These are phyloP conservation scores for Saccopteryx leptura DNA, from an alignment of 2,113 vertebrate genomes.

Conservation along the genomic window DNA sequence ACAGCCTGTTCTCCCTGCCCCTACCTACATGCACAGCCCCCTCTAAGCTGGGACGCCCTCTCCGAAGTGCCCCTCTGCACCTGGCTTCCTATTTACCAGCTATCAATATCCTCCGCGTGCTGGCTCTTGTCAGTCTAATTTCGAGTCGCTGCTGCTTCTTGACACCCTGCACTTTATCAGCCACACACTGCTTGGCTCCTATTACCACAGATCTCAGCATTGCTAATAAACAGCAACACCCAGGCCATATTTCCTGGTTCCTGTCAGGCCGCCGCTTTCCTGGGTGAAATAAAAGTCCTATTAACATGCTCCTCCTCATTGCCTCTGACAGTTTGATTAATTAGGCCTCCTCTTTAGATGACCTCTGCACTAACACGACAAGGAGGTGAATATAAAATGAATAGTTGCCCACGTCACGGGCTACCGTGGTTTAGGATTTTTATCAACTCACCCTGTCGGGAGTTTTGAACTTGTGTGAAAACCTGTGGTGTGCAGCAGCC, in stretches of 20 bases:
- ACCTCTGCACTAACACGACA: conserved; percentile 93
- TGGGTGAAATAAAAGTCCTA: conserved; percentile 97
- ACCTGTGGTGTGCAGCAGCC: conserved; percentile 10
- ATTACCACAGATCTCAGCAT: conserved; percentile 90
- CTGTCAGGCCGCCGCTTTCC: conserved; percentile 93
- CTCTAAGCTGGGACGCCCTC: not conserved
- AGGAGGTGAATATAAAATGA: conserved; percentile 95
- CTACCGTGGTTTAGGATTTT: conserved; percentile 87
- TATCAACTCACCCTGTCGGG: conserved; percentile 83
- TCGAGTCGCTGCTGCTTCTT: conserved; percentile 86
- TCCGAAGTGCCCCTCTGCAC: not conserved
- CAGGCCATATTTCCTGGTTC: conserved; percentile 89
- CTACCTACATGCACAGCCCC: fast-evolving
- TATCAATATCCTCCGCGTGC: conserved; percentile 63
- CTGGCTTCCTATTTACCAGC: conserved; percentile 17
- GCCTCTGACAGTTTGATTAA: conserved; percentile 98
- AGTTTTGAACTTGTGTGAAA: conserved; percentile 85
- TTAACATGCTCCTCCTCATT: conserved; percentile 98
- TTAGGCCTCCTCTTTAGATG: conserved; percentile 94
- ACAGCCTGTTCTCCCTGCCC: not conserved
- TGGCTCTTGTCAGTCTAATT: conserved; percentile 86
- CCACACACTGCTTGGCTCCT: conserved; percentile 91
- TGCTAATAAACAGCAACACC: conserved; percentile 91
- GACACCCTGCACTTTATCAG: conserved; percentile 92
- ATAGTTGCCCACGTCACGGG: conserved; percentile 90